A percentile compares a stretch with the other conserved stretches of the same genome.
phyloP scores from a whole-genome alignment of 1,140 invertebrate species.

The Steinernema khuongi region DNA sequence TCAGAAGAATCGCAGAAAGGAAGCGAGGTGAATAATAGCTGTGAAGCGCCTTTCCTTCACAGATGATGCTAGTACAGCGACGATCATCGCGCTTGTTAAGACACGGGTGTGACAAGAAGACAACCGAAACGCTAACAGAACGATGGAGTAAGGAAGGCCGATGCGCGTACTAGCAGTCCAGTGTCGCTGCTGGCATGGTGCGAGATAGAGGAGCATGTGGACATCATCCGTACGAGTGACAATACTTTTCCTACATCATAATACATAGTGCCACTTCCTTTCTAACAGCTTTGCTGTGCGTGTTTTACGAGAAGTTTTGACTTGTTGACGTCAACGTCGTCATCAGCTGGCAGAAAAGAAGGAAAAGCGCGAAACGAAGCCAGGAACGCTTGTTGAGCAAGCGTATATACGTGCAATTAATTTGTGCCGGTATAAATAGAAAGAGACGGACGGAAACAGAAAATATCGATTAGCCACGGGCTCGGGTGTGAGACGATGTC shows the following conservation, averaged over 20 bases:
- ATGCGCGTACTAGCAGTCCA: slow-evolving; percentile 1
- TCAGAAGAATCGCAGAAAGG: background rate
- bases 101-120: background rate
- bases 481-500: background rate
- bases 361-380: no score
- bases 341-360: background rate
- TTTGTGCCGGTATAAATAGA: slow-evolving; percentile 5
- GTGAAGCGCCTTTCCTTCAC: no score
- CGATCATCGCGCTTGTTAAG: background rate
- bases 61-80: no score
- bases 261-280: background rate
- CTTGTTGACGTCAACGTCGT: background rate
- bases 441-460: slow-evolving; percentile 2
- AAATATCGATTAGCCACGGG: slow-evolving; percentile 10
- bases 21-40: no score
- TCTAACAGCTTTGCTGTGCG: background rate
- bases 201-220: background rate
- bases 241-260: background rate
- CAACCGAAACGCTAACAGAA: slow-evolving; percentile 2
- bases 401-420: background rate
- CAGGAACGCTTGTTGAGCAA: no score
- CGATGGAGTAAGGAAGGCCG: background rate
- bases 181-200: background rate
- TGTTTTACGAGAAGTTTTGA: background rate
- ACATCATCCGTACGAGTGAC: background rate